Percentiles rank a stretch among this genome's conserved stretches.
These are phyloP conservation scores for Tachyglossus aculeatus DNA, from an alignment of 2,797 vertebrate species.

Conservation along the genomic window DNA sequence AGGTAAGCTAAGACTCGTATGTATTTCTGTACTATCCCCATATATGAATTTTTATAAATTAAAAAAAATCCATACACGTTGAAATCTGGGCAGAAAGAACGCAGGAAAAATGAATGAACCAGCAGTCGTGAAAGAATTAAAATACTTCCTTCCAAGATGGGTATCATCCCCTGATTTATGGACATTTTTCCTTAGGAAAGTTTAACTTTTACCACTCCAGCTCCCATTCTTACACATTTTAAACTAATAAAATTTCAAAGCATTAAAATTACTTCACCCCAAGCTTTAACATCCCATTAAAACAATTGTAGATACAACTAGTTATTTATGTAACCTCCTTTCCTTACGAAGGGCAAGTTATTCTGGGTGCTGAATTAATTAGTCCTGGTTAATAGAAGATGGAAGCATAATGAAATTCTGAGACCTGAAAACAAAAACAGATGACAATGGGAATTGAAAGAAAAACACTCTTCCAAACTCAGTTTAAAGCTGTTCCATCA, in stretches of 20 bases:
- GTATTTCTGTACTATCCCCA: no score
- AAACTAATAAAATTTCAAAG: neutral
- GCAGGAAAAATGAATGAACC: no score
- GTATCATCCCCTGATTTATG: no score
- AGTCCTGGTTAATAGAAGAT: constrained; percentile 55
- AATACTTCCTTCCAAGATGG: no score
- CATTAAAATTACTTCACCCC: constrained; percentile 13
- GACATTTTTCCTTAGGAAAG: neutral
- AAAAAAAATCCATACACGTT: no score
- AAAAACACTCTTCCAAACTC: constrained; percentile 16
- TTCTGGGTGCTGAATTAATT: constrained; percentile 42
- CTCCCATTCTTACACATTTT: constrained; percentile 13
- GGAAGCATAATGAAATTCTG: constrained; percentile 7
- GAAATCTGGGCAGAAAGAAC: no score
- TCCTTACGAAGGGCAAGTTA: constrained; percentile 40
- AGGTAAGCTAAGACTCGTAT: no score
- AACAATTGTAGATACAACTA: constrained; percentile 47
- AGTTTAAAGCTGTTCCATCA: constrained; percentile 18
- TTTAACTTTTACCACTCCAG: neutral
- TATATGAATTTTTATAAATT: no score
- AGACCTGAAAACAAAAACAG: constrained; percentile 1
- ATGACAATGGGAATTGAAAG: no score
- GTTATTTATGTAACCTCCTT: constrained; percentile 67
- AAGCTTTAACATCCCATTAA: constrained; percentile 28
- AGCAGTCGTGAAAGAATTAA: no score